These are phyloP conservation scores for Exephanes ischioxanthus DNA, from an alignment of 2,888 invertebrate species.

Conservation along the genomic window DNA sequence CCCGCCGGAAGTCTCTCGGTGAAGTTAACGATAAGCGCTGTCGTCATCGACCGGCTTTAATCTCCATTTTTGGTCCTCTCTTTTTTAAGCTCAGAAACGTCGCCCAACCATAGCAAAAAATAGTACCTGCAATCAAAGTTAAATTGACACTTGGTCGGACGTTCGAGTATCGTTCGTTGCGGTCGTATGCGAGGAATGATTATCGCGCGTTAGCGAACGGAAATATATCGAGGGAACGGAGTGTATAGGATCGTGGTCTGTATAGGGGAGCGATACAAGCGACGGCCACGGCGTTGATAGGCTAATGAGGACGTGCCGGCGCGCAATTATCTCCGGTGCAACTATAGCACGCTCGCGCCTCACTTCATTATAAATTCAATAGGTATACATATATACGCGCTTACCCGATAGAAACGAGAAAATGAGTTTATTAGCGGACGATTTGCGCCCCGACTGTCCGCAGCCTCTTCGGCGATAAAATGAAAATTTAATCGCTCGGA, in stretches of 20 bases:
- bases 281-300: conserved; percentile 53
- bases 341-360: not conserved
- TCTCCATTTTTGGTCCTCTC: conserved; percentile 1
- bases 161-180: conserved; percentile 19
- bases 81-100: conserved; percentile 20
- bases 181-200: conserved; percentile 35
- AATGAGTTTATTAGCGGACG: not conserved
- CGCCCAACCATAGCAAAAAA: not conserved
- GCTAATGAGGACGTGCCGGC: conserved; percentile 60
- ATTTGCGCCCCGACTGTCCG: not conserved
- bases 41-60: conserved; percentile 5
- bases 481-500: not conserved
- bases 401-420: not conserved
- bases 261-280: conserved; percentile 48
- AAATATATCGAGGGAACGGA: conserved; percentile 36
- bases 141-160: conserved; percentile 34
- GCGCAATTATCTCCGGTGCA: conserved; percentile 57
- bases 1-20: conserved; percentile 5
- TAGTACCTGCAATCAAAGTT: conserved; percentile 23
- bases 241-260: conserved; percentile 29
- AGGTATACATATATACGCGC: not conserved
- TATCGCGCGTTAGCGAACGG: conserved; percentile 40
- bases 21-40: conserved; percentile 32
- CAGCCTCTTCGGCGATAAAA: conserved; percentile 5
- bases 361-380: conserved; percentile 34